Percentiles rank a stretch among this genome's conserved stretches.
Conservation (phyloP, 2,888 invertebrate species). For the Drosophila yooni region DNA sequence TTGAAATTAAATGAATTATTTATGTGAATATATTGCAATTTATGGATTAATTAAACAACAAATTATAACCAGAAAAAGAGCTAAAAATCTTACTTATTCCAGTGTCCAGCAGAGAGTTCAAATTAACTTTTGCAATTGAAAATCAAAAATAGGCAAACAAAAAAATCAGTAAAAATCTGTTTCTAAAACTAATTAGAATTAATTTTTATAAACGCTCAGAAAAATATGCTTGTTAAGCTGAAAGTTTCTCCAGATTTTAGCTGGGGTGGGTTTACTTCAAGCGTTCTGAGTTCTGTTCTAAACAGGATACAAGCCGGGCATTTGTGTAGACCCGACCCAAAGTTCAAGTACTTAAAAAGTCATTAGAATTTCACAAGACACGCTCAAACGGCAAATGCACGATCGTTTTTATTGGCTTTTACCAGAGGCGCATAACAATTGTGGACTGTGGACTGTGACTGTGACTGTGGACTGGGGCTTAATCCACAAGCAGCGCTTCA, state of each 20-base stretch:
- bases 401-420: constrained; percentile 56
- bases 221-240: not conserved
- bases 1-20: not conserved
- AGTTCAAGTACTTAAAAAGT: constrained; percentile 25
- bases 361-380: constrained; percentile 57
- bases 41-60: not conserved
- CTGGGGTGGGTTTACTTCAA: too few relatives aligned
- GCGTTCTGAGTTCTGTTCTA: not conserved
- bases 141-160: too few relatives aligned
- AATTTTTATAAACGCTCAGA: not conserved
- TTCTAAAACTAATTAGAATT: too few relatives aligned
- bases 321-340: not conserved
- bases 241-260: not conserved
- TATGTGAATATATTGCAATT: not conserved
- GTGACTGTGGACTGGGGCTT: not conserved
- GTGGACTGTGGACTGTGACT: not conserved
- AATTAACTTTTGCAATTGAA: too few relatives aligned
- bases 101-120: too few relatives aligned
- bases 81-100: not conserved
- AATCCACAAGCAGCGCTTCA: constrained; percentile 17
- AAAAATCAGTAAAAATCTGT: too few relatives aligned
- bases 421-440: constrained; percentile 58
- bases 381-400: constrained; percentile 31
- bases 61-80: not conserved
- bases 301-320: not conserved